phyloP scores from a whole-genome alignment of 2,888 invertebrate species.

The Drosophila trichaetosa region DNA sequence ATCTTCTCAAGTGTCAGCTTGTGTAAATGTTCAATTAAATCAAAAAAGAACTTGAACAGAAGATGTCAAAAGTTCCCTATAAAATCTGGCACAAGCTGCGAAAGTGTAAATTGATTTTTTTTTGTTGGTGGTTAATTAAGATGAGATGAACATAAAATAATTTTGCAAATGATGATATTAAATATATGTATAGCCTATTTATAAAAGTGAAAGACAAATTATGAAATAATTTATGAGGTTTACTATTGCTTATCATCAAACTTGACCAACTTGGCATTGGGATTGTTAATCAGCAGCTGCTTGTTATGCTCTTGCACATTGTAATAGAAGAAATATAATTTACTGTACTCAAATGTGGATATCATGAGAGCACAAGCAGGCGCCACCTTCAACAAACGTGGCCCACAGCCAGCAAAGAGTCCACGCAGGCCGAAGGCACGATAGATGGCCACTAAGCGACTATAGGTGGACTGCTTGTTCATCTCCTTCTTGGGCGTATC shows the following conservation, averaged over 20 bases:
- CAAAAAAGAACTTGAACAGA: conserved; percentile 37
- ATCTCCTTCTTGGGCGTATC: conserved; percentile 73
- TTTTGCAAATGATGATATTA: conserved; percentile 1
- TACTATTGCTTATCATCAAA: conserved; percentile 60
- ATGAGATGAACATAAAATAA: neutral
- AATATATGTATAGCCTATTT: conserved; percentile 36
- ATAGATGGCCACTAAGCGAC: conserved; percentile 88
- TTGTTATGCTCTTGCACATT: conserved; percentile 85
- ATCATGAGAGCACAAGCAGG: conserved; percentile 99
- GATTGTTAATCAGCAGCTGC: conserved; percentile 56
- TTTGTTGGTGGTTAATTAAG: conserved; percentile 33
- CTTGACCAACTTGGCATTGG: conserved; percentile 45
- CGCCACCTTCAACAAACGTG: conserved; percentile 97
- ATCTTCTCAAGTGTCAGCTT: conserved; percentile 46
- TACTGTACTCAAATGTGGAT: conserved; percentile 97
- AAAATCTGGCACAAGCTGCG: conserved; percentile 1
- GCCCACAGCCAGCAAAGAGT: conserved; percentile 93
- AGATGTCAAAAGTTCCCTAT: conserved; percentile 3
- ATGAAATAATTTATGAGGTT: neutral
- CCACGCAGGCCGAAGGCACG: conserved; percentile 89
- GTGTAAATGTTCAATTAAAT: conserved; percentile 55
- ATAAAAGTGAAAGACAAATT: conserved; percentile 4
- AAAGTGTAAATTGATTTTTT: conserved; percentile 30
- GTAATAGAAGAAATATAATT: conserved; percentile 91
- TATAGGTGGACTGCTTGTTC: conserved; percentile 72